Evolutionary conservation across 2,797 vertebrate genomes (phyloP), one percentile per base, ranked within the genome.

Genomic region (Gallinago stenura): DNA sequence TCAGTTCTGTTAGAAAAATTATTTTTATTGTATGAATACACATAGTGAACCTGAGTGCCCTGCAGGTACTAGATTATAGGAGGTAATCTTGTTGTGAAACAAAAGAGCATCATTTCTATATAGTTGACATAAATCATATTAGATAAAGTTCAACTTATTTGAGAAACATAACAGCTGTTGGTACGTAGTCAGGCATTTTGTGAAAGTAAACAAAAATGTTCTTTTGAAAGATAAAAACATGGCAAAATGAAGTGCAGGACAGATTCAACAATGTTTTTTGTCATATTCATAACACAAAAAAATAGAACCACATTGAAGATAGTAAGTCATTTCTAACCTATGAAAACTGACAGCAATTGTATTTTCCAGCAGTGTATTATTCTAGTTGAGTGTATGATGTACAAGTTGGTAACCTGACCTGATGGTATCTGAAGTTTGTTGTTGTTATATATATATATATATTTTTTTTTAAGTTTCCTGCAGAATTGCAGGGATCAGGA

Each of bases 251-350:
- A 57, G 43, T 12, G 11, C 3, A 39, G 31, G 31, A 18, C 35
- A 56, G 56, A 87, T 31, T 22, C 37, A 64, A 9, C 30, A 33
- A 9, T 3, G 2, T 5, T 37, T 93, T 83, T 71, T 56, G 24
- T 76, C n/a, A 16, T n/a, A 33, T 43, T 90, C 9, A 10, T 91
- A 46, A 46, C 45, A 46, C 7, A 6, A 31, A 69, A 79, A 68
- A 0, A 3, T 4, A 3, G 20, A 68, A 20, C 15, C 15, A 2
- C 18, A 1, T 12, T 41, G 33, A 64, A 37, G 48, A 18, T 41
- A 53, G 66, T 53, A 16, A 37, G 30, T 25, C 13, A 19, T 11
- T 81, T 90, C 21, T 71, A 73, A 61, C 54, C 17, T 66, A 1
- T 46, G 21, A 53, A 83, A 80, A 53, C 53, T 48, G 46, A 19